Percentiles rank a stretch among this genome's conserved stretches.
phyloP scores from a whole-genome alignment of 2,888 invertebrate species.

The Lasioglossum zephyrum region DNA sequence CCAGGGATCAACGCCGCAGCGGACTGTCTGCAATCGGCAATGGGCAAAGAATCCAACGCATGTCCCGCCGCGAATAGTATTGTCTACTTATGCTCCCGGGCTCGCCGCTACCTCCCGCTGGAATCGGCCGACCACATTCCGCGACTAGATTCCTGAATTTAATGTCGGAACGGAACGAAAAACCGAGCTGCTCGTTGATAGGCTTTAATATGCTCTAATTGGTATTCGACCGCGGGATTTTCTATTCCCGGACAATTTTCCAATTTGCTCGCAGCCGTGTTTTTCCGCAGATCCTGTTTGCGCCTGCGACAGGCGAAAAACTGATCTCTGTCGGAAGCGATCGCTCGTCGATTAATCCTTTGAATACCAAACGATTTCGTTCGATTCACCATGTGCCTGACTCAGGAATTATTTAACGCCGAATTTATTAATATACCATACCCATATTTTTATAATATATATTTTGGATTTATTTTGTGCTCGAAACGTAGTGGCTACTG shows the following conservation, averaged over 20 bases:
- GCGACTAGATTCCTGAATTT: slow-evolving; percentile 59
- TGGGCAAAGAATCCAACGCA: slow-evolving; percentile 54
- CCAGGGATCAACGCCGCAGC: slow-evolving; percentile 12
- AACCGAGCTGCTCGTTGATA: slow-evolving; percentile 35
- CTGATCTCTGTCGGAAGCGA: not conserved
- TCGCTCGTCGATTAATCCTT: not conserved
- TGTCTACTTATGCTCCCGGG: slow-evolving; percentile 55
- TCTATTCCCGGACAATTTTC: slow-evolving; percentile 21
- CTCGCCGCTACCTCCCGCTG: slow-evolving; percentile 19
- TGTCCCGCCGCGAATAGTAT: slow-evolving; percentile 58
- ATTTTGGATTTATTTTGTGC: no score
- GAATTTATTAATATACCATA: not conserved
- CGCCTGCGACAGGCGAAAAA: not conserved
- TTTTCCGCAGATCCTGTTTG: not conserved
- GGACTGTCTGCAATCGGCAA: slow-evolving; percentile 35
- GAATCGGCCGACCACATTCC: slow-evolving; percentile 54
- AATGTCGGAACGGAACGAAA: slow-evolving; percentile 51
- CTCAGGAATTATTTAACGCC: not conserved
- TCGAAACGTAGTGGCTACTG: no score
- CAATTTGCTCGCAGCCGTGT: slow-evolving; percentile 30
- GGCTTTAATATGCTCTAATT: slow-evolving; percentile 56
- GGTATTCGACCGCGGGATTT: slow-evolving; percentile 39
- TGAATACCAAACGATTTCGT: not conserved
- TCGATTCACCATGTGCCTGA: not conserved
- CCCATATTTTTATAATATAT: not conserved